phyloP scores from a whole-genome alignment of 1,140 invertebrate genomes.

The Galleria mellonella region DNA sequence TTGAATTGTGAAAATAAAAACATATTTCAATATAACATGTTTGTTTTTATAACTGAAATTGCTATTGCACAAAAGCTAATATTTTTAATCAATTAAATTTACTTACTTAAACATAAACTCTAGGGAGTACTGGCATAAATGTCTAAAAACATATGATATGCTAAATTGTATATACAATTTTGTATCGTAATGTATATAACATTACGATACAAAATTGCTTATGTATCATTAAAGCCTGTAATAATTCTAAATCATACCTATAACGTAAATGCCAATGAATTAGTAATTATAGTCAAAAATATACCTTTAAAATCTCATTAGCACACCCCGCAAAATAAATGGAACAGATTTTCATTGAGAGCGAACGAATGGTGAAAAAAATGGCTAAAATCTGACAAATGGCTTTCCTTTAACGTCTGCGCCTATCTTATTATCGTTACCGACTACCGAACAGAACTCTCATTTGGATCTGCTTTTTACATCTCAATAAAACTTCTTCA shows the following conservation, averaged over 20 bases:
- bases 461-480: conserved; percentile 64
- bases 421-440: conserved; percentile 73
- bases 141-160: background rate
- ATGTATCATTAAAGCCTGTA: too few species aligned
- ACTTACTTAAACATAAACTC: too few species aligned
- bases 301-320: conserved; percentile 42
- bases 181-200: too few species aligned
- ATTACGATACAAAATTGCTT: too few species aligned
- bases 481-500: conserved; percentile 25
- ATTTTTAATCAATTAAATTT: too few species aligned
- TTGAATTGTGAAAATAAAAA: too few species aligned
- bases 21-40: background rate
- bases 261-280: background rate
- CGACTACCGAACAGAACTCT: conserved; percentile 70
- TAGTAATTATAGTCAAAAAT: conserved; percentile 8
- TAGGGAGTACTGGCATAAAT: too few species aligned
- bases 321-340: conserved; percentile 51
- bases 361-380: conserved; percentile 63
- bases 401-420: conserved; percentile 72
- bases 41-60: too few species aligned
- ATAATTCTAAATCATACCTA: too few species aligned
- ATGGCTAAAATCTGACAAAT: conserved; percentile 71
- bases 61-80: too few species aligned
- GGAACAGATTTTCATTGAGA: conserved; percentile 67
- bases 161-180: background rate